These are phyloP conservation scores for Agrochola lychnidis DNA, from an alignment of 2,888 invertebrate species.

Conservation along the genomic window DNA sequence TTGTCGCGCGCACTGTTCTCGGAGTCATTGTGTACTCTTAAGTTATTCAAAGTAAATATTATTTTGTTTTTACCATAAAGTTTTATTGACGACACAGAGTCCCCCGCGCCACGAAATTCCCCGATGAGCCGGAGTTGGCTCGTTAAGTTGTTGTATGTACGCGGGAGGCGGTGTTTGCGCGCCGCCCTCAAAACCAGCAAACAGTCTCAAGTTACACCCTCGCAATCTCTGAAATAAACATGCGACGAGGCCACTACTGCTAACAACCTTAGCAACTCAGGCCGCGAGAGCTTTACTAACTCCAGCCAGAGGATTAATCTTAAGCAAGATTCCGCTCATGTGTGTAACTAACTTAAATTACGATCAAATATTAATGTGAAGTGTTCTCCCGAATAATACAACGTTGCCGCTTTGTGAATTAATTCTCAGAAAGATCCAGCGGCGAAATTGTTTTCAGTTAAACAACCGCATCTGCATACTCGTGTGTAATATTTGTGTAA, in stretches of 20 bases:
- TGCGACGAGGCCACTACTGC: constrained; percentile 82
- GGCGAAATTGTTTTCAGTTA: constrained; percentile 54
- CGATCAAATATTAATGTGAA: constrained; percentile 79
- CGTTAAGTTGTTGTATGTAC: constrained; percentile 81
- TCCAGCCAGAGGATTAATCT: constrained; percentile 80
- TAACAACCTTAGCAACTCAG: constrained; percentile 83
- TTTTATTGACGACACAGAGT: constrained; percentile 78
- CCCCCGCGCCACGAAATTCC: constrained; percentile 73
- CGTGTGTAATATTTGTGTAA: constrained; percentile 41
- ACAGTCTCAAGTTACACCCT: constrained; percentile 86
- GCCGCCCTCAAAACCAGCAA: constrained; percentile 83
- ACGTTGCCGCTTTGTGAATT: constrained; percentile 56
- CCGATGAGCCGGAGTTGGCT: constrained; percentile 82
- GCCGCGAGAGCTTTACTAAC: constrained; percentile 80
- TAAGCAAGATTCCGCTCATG: constrained; percentile 75
- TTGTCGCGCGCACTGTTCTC: constrained; percentile 71
- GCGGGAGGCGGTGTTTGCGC: constrained; percentile 78
- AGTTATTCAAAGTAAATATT: constrained; percentile 76
- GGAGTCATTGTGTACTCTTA: constrained; percentile 62
- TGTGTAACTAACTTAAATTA: constrained; percentile 81
- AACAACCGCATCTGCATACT: constrained; percentile 52
- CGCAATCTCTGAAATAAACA: constrained; percentile 87
- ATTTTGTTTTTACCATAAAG: constrained; percentile 73
- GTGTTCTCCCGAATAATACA: constrained; percentile 56
- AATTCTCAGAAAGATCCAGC: constrained; percentile 48